These are phyloP conservation scores for Nymphalis io DNA, from an alignment of 1,140 invertebrate species.

Conservation along the genomic window DNA sequence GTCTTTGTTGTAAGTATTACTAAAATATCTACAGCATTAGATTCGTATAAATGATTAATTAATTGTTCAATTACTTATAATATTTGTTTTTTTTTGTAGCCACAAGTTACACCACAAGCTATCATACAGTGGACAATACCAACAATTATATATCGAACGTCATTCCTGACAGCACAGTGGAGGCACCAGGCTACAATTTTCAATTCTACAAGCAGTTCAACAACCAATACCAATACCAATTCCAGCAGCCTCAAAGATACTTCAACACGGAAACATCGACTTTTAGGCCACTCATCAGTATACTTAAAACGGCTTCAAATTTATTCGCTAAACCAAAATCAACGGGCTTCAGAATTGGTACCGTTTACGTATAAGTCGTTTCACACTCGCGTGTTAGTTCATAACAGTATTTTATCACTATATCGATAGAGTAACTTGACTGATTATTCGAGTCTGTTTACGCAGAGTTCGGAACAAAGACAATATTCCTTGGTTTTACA, in stretches of 20 bases:
- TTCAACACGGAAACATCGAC: slow-evolving; percentile 60
- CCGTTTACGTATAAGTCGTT: slow-evolving; percentile 60
- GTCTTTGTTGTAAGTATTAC: slow-evolving; percentile 86
- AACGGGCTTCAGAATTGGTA: slow-evolving; percentile 61
- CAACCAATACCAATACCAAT: slow-evolving; percentile 70
- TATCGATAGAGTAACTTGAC: slow-evolving; percentile 75
- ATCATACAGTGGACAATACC: slow-evolving; percentile 62
- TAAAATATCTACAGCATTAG: too few relatives aligned
- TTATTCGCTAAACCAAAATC: slow-evolving; percentile 69
- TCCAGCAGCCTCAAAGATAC: slow-evolving; percentile 59
- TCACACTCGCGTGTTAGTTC: slow-evolving; percentile 36
- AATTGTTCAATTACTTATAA: neutral
- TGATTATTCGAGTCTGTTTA: slow-evolving; percentile 69
- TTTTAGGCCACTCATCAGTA: slow-evolving; percentile 67
- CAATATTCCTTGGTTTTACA: slow-evolving; percentile 78
- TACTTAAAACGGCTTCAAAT: slow-evolving; percentile 71
- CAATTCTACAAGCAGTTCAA: slow-evolving; percentile 69
- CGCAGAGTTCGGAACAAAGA: slow-evolving; percentile 67
- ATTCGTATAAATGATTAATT: too few relatives aligned
- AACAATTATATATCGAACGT: slow-evolving; percentile 72
- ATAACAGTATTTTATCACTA: slow-evolving; percentile 76
- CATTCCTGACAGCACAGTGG: slow-evolving; percentile 72
- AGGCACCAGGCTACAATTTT: slow-evolving; percentile 62
- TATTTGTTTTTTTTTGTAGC: slow-evolving; percentile 52
- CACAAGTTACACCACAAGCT: slow-evolving; percentile 61